Evolutionary conservation across 2,113 vertebrate species (phyloP).

Genomic region (Dermatemys mawii): DNA sequence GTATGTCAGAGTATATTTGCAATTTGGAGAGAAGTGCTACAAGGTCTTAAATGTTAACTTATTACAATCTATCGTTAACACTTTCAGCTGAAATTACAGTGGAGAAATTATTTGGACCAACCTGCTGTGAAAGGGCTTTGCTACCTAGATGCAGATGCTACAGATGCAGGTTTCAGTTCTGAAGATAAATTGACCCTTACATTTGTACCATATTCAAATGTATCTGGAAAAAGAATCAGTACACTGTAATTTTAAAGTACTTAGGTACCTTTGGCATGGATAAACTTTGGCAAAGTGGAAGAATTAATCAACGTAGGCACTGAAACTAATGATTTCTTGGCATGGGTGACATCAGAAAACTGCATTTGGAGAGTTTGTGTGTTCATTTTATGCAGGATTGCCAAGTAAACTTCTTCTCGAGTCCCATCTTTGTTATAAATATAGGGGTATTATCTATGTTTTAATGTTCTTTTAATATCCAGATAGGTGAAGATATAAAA

Average conservation of each 20-base stretch:
- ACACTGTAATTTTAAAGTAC: constrained; percentile 28
- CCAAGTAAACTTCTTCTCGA: constrained; percentile 60
- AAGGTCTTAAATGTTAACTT: constrained; percentile 77
- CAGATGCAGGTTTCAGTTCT: constrained; percentile 19
- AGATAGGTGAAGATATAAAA: constrained; percentile 51
- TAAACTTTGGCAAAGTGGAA: constrained; percentile 40
- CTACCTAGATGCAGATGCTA: neutral
- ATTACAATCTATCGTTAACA: constrained; percentile 79
- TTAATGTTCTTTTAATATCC: constrained; percentile 53
- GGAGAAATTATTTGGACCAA: constrained; percentile 52
- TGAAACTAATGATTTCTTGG: constrained; percentile 21
- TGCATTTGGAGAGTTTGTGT: constrained; percentile 46
- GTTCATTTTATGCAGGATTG: constrained; percentile 50
- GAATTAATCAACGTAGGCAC: constrained; percentile 20
- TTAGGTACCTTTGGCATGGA: constrained; percentile 12
- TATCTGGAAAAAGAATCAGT: constrained; percentile 6
- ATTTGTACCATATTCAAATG: neutral
- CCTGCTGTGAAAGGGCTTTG: constrained; percentile 43
- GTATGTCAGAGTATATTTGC: constrained; percentile 38
- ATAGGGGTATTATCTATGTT: constrained; percentile 65
- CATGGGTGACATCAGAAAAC: constrained; percentile 42
- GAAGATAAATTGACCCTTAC: constrained; percentile 3
- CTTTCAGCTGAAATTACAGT: constrained; percentile 76
- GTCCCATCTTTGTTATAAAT: constrained; percentile 45
- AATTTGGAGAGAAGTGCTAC: constrained; percentile 64